A percentile compares a stretch with the other conserved stretches of the same genome.
phyloP scores from a whole-genome alignment of 1,140 invertebrate species.

The Brachystomella parvula region DNA sequence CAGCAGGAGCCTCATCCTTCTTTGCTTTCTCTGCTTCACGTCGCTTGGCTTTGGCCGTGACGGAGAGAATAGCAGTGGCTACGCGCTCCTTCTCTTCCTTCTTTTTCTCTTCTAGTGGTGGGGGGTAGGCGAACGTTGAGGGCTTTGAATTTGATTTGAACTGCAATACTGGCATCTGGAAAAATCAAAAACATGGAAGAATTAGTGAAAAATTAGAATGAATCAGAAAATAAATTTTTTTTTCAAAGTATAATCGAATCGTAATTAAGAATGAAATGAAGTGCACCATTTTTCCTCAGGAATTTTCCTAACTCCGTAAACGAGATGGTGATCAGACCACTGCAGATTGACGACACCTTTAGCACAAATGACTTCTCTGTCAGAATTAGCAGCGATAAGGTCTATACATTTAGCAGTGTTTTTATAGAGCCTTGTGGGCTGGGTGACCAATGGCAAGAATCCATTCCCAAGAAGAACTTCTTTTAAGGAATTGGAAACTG shows the following conservation, averaged over 20 bases:
- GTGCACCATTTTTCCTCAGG: not conserved
- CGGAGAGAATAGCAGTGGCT: conserved; percentile 93
- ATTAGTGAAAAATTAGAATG: not conserved
- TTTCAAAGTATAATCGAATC: too few relatives aligned
- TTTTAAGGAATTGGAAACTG: not conserved
- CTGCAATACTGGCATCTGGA: conserved; percentile 87
- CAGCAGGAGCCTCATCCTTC: conserved; percentile 38
- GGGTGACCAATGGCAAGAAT: not conserved
- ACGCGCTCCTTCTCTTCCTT: conserved; percentile 92
- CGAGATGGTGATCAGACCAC: not conserved
- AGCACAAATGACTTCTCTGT: not conserved
- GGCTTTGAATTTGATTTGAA: conserved; percentile 88
- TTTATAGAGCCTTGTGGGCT: not conserved
- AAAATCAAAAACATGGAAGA: conserved; percentile 20
- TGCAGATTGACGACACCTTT: not conserved
- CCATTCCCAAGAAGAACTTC: not conserved
- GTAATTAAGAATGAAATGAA: not conserved
- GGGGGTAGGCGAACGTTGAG: conserved; percentile 91
- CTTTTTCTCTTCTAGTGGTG: conserved; percentile 95
- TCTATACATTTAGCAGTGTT: not conserved
- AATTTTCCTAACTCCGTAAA: conserved; percentile 3
- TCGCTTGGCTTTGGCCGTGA: conserved; percentile 81
- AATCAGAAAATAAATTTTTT: too few relatives aligned
- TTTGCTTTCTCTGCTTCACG: conserved; percentile 57
- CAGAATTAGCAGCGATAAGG: not conserved